phyloP scores from a whole-genome alignment of 2,797 vertebrate genomes.

The Podarcis siculus region DNA sequence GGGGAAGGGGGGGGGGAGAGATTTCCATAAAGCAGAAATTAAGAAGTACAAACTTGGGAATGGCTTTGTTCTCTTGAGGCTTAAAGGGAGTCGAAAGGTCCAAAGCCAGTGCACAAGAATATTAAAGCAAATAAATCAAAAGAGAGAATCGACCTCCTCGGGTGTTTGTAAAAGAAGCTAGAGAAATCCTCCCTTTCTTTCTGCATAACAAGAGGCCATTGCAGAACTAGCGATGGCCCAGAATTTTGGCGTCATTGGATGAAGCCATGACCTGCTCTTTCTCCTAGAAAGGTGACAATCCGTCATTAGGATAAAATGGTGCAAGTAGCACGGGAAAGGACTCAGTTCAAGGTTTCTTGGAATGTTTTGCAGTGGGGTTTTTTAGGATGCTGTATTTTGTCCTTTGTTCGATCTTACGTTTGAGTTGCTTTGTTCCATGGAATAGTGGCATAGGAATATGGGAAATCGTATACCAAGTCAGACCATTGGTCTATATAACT shows the following conservation, averaged over 20 bases:
- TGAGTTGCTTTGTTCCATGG: not conserved
- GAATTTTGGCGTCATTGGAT: not conserved
- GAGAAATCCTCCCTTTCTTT: not conserved
- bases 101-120: not conserved
- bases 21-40: not conserved
- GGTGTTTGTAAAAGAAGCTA: conserved; percentile 8
- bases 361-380: not conserved
- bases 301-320: not conserved
- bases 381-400: not conserved
- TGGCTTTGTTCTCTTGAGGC: not conserved
- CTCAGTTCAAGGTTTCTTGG: not conserved
- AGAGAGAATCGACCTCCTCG: accelerated
- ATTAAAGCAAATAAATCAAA: not conserved
- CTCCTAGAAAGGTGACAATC: not conserved
- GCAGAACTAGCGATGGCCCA: not conserved
- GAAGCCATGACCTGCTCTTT: not conserved
- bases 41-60: conserved; percentile 27
- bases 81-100: conserved; percentile 19
- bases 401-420: not conserved
- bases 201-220: not conserved
- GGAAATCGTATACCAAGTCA: no score
- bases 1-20: not conserved
- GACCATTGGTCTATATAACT: no score
- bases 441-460: not conserved
- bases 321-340: not conserved